A percentile compares a stretch with the other conserved stretches of the same genome.
Evolutionary conservation across 2,113 vertebrate genomes (phyloP).

Genomic region (Ornithorhynchus anatinus): DNA sequence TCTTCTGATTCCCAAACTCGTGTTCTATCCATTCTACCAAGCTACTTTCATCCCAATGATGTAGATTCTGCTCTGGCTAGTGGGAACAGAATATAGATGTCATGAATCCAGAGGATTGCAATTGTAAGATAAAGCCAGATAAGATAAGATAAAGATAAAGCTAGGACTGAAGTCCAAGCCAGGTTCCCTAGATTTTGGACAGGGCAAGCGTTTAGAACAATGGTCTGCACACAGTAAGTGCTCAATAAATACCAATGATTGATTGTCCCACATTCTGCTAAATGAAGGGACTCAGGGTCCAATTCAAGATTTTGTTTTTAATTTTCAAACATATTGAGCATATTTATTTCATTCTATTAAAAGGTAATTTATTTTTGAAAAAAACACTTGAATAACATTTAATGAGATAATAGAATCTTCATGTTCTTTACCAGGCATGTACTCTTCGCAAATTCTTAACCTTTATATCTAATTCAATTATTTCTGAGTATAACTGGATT

Average conservation of each 20-base stretch:
- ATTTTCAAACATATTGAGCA: not conserved
- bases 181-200: no score
- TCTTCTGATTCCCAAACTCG: no score
- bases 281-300: not conserved
- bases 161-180: no score
- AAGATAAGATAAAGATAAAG: no score
- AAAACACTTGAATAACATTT: not conserved
- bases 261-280: not conserved
- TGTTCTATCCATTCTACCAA: no score
- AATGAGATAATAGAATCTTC: not conserved
- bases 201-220: no score
- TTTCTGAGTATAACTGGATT: not conserved
- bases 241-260: no score
- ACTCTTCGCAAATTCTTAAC: accelerated
- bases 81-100: no score
- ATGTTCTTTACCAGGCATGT: not conserved
- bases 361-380: not conserved
- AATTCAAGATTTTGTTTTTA: not conserved
- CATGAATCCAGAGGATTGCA: no score
- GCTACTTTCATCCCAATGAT: accelerated
- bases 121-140: no score
- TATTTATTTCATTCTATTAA: accelerated
- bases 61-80: no score
- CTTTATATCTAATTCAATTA: not conserved
- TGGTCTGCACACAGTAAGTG: no score